phyloP scores from a whole-genome alignment of 2,113 vertebrate species.

The Actenoides hombroni region DNA sequence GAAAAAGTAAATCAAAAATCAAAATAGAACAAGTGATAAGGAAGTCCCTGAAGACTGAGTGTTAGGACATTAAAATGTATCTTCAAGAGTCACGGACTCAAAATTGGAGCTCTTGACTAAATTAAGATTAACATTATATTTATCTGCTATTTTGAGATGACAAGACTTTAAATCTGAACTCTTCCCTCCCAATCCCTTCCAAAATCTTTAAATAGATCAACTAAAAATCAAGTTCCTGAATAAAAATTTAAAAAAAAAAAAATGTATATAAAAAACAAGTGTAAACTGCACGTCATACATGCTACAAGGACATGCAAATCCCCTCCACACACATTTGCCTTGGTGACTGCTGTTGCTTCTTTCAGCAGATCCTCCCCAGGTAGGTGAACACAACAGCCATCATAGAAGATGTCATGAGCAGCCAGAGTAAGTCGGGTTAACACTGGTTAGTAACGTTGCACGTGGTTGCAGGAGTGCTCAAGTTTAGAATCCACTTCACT shows the following conservation, averaged over 20 bases:
- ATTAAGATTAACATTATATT: constrained; percentile 20
- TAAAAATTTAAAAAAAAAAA: not conserved
- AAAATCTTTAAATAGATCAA: not conserved
- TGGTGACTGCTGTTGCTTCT: constrained; percentile 78
- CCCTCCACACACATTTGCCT: constrained; percentile 73
- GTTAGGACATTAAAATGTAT: constrained; percentile 40
- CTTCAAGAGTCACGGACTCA: constrained; percentile 31
- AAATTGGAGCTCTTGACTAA: constrained; percentile 30
- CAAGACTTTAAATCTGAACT: not conserved
- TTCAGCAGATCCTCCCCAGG: constrained; percentile 73
- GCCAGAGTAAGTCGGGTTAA: constrained; percentile 76
- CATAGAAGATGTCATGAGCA: constrained; percentile 73
- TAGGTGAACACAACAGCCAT: constrained; percentile 72
- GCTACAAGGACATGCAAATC: constrained; percentile 82
- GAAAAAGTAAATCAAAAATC: constrained; percentile 73
- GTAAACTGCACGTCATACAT: constrained; percentile 76
- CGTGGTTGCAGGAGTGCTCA: constrained; percentile 63
- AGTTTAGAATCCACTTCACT: constrained; percentile 77
- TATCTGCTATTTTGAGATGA: not conserved
- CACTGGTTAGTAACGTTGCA: constrained; percentile 82
- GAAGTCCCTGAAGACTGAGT: constrained; percentile 46
- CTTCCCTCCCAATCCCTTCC: constrained; percentile 36
- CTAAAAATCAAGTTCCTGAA: constrained; percentile 10
- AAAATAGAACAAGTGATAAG: constrained; percentile 60
- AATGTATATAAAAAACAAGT: not conserved